Percentiles rank a stretch among this genome's conserved stretches.
Evolutionary conservation across 2,113 vertebrate genomes (phyloP).

Genomic region (Nestor notabilis): DNA sequence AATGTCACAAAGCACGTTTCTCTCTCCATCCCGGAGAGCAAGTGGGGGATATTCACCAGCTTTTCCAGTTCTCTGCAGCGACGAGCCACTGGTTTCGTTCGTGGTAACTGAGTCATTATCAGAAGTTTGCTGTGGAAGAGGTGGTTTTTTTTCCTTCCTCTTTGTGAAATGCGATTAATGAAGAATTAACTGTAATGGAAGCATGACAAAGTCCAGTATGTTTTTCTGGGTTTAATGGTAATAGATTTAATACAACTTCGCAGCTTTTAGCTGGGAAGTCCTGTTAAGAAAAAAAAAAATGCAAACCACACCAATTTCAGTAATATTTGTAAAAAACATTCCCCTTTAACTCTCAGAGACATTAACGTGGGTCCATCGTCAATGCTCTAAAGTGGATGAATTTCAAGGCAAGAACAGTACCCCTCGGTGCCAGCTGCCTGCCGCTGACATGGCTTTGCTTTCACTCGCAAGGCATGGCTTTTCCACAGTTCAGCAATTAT

Average conservation of each 20-base stretch:
- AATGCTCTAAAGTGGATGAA: neutral
- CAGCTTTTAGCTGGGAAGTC: neutral
- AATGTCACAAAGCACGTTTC: neutral
- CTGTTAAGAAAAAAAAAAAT: neutral
- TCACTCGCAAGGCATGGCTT: conserved; percentile 29
- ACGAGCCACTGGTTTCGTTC: neutral
- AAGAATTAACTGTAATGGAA: neutral
- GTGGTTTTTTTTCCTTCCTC: neutral
- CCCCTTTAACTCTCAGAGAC: neutral
- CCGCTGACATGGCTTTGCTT: neutral
- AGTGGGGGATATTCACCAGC: neutral
- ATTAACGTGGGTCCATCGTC: neutral
- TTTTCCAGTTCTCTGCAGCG: neutral
- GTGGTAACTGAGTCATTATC: neutral
- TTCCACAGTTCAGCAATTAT: conserved; percentile 69
- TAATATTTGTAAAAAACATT: neutral
- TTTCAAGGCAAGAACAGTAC: neutral
- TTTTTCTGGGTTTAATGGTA: neutral
- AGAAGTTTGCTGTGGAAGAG: neutral
- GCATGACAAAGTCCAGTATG: neutral
- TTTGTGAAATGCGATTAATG: neutral
- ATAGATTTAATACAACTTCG: neutral
- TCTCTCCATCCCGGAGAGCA: neutral
- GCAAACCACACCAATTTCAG: neutral
- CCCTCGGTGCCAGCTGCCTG: neutral